Conservation (phyloP, 2,888 invertebrate species). For the Hermaeophaga mercurialis region DNA sequence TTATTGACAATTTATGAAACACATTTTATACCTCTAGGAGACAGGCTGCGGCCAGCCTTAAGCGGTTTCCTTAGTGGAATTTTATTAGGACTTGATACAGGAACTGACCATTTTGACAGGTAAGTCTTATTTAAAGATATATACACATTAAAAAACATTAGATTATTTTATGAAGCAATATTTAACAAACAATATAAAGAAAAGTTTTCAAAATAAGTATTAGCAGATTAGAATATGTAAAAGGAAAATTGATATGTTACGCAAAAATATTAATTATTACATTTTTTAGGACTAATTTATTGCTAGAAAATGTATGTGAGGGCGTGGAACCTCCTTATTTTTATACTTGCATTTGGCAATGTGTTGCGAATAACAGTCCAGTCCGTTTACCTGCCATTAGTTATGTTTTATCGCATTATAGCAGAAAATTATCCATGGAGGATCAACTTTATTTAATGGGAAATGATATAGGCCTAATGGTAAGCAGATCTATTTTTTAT, state of each 20-base stretch:
- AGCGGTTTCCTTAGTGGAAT: conserved; percentile 89
- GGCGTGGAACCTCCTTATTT: conserved; percentile 80
- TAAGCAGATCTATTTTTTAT: no score
- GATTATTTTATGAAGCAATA: no score
- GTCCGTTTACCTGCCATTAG: conserved; percentile 82
- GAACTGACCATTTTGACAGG: conserved; percentile 82
- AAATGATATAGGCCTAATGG: conserved; percentile 82
- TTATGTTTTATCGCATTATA: conserved; percentile 79
- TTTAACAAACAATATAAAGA: not conserved
- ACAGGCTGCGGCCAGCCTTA: conserved; percentile 76
- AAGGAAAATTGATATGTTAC: no score
- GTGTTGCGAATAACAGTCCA: conserved; percentile 78
- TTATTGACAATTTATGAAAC: conserved; percentile 84
- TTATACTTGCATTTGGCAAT: conserved; percentile 88
- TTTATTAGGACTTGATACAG: conserved; percentile 85
- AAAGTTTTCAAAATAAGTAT: not conserved
- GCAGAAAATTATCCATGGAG: conserved; percentile 76
- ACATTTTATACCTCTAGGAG: conserved; percentile 83
- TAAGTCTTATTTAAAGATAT: no score
- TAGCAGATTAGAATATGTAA: no score
- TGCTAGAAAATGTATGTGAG: conserved; percentile 73
- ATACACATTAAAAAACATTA: no score
- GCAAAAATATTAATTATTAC: not conserved
- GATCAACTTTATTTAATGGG: conserved; percentile 85
- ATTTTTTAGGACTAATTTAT: conserved; percentile 62